Evolutionary conservation across 35 echinoderm and acorn worm species (phyloP), one percentile per base, ranked within the genome.

Genomic region (Acanthaster planci): DNA sequence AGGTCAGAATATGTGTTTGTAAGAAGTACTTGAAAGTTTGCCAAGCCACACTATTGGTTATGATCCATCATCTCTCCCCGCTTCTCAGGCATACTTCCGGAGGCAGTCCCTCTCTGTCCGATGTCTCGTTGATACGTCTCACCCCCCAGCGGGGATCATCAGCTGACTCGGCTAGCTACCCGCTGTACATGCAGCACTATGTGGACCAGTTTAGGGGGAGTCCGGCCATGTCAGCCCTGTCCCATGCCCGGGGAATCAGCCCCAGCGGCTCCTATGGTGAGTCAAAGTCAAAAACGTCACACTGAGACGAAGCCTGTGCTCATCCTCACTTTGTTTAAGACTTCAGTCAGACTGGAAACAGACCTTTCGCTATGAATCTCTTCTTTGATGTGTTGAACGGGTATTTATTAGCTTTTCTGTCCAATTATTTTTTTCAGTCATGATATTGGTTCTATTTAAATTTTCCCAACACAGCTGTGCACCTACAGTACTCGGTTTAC

Each of bases 161-260:
- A 22, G 34, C 93, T 22, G 87, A 94, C 60, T 94, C 89, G 17
- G 87, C 92, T 1, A 78, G 89, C 67, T 93, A 93, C 86, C 91
- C 95, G 2, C 91, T 94, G 85, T 90, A 90, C 76, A 78, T 80
- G 23, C 94, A 88, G 53, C 83, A 81, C n/a, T 97, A 95, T 37
- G 50, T 87, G 51, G 90, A 97, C 27, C 94, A 89, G 22, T 51
- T 92, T 8, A 85, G 88, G n/a, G 94, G 90, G 2, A 98, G 95
- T 51, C 95, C 95, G 18, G 90, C 93, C 7, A 83, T 98, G 55
- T 98, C 95, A 18, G 87, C 88, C 47, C 38, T 98, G 50, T 91
- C 88, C 18, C 95, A 94, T 87, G 95, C 95, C 18, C 90, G 95
- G 68, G 95, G 95, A 39, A 67, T 98, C 14, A 98, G 95, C 83